These are phyloP conservation scores for Steinernema khuongi DNA, from an alignment of 1,140 invertebrate species.

Conservation along the genomic window DNA sequence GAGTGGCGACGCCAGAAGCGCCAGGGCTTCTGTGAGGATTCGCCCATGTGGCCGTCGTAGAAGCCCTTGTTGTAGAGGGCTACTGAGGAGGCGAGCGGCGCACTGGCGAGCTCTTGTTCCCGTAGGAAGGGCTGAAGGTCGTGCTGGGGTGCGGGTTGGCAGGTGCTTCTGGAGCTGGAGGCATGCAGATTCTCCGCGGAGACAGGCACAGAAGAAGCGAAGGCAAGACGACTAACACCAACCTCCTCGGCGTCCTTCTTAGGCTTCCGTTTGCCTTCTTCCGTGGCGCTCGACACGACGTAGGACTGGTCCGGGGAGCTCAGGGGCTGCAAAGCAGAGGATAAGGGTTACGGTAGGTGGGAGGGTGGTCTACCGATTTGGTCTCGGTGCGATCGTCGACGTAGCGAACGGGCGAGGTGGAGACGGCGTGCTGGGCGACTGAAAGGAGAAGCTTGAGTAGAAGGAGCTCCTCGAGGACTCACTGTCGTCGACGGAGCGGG, in stretches of 20 bases:
- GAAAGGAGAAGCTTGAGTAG: neutral
- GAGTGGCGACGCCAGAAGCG: neutral
- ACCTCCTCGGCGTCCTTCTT: constrained; percentile 32
- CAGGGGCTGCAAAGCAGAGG: constrained; percentile 24
- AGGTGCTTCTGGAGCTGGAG: constrained; percentile 15
- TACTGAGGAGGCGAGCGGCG: neutral
- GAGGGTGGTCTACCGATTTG: neutral
- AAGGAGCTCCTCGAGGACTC: constrained; percentile 22
- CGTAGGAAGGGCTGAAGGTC: constrained; percentile 12
- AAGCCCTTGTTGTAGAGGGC: neutral
- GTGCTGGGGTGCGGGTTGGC: constrained; percentile 2
- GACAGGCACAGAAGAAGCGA: constrained; percentile 24
- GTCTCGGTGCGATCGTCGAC: constrained; percentile 34
- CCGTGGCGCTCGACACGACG: constrained; percentile 20
- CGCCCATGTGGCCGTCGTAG: constrained; percentile 1
- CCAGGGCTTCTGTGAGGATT: neutral
- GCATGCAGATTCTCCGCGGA: constrained; percentile 21
- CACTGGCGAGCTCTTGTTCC: neutral
- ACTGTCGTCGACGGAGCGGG: constrained; percentile 44
- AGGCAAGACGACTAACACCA: constrained; percentile 21
- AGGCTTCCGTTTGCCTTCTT: constrained; percentile 23
- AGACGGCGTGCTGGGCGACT: constrained; percentile 29
- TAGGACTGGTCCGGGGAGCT: constrained; percentile 32
- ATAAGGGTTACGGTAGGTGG: neutral
- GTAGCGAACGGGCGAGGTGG: constrained; percentile 41